phyloP scores from a whole-genome alignment of 53 echinoderm and acorn worm genomes.

The Arbacia lixula region DNA sequence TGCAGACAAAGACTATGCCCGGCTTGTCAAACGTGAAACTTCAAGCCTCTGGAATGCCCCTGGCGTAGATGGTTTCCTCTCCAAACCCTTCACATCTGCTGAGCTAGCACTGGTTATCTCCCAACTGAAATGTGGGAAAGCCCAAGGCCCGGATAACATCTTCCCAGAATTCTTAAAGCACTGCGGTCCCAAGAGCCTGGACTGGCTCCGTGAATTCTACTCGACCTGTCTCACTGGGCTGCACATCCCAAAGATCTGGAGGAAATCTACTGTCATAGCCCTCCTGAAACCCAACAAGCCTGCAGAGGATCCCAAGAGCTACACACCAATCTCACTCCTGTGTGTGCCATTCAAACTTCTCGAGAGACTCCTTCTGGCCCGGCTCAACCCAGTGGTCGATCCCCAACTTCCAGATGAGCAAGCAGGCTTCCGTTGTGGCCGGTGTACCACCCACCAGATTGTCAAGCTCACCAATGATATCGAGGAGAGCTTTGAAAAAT shows the following conservation, averaged over 20 bases:
- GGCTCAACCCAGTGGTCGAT: constrained; percentile 51
- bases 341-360: constrained; percentile 64
- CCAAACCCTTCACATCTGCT: constrained; percentile 40
- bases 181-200: constrained; percentile 47
- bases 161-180: constrained; percentile 45
- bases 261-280: constrained; percentile 50
- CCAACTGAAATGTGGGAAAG: constrained; percentile 43
- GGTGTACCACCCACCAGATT: constrained; percentile 46
- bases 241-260: constrained; percentile 60
- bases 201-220: constrained; percentile 61
- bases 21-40: neutral
- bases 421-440: constrained; percentile 65
- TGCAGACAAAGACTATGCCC: constrained; percentile 36
- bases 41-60: constrained; percentile 52
- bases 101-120: constrained; percentile 18
- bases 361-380: constrained; percentile 35
- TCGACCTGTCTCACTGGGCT: constrained; percentile 32
- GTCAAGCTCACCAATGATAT: constrained; percentile 56
- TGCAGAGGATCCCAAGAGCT: constrained; percentile 66
- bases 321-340: constrained; percentile 56
- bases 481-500: constrained; percentile 50
- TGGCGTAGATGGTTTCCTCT: constrained; percentile 38
- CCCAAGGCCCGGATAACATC: constrained; percentile 43
- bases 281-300: constrained; percentile 67
- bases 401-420: constrained; percentile 63